Base-by-base conservation (phyloP, 1,140 invertebrate species). In the Polyergus mexicanus region DNA sequence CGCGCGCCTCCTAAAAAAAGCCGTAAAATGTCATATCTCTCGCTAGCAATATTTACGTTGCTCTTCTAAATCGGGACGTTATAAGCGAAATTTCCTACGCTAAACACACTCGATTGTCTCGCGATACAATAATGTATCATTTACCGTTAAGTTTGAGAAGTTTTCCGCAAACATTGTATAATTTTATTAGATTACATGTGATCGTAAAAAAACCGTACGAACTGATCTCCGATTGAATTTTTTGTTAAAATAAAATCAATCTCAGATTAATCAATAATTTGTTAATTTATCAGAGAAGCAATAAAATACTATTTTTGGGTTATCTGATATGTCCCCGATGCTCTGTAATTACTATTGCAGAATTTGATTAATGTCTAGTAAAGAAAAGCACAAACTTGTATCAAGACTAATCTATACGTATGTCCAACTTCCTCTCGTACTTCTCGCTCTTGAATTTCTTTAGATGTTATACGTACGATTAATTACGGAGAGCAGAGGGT, bases 391-490 rank as follows among this genome's bases (percentile, higher is more conserved):
- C 68, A 74, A 83, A 72, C 68, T 83, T 74, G 38, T 13, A 56
- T 0, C 69, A 32, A 32, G 47, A 72, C 25, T 72, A 8, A 83
- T 60, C 68, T 72, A 60, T 60, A 32, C 22, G 68, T 60, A 32
- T 32, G 68, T 60, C 54, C n/a, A 72, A 60, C 68, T 83, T 83
- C 28, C 38, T 32, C 19, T 25, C 32, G 32, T 32, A 47, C 41
- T 81, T 81, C 38, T 60, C 78, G 22, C 68, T 72, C 19, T 62
- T 72, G 66, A 83, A 72, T 83, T 83, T 83, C 68, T 83, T 81
- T 38, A 32, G 25, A 60, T 71, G 77, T 71, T 81, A 72, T 83
- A 83, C 38, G 66, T 72, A 58, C 78, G 68, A 83, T 83, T 83
- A 83, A 83, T 83, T 83, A 47, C 66, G 13, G 54, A 51, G n/a